Base-by-base conservation (phyloP, 2,888 invertebrate species). In the Tiphia femorata region DNA sequence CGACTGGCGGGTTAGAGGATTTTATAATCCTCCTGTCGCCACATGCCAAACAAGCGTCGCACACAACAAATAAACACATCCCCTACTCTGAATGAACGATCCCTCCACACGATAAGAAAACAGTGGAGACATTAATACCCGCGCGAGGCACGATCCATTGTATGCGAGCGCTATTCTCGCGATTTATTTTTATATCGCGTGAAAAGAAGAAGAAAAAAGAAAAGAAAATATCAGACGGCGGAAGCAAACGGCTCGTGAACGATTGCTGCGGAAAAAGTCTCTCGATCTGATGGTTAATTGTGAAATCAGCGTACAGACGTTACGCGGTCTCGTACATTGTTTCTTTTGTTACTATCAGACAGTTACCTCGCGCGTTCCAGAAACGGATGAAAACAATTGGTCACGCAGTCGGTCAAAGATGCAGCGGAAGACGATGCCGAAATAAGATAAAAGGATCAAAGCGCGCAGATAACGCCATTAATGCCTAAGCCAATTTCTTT, bases 11-110 rank as follows among this genome's bases (percentile, higher is more conserved):
- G 60, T 69, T 69, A 58, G 41, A 52, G 67, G 61, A 57, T 62
- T 50, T 54, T 49, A 49, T 70, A 70, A 71, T 70, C 62, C 49
- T 59, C 23, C 49, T 59, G 70, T 61, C 72, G 71, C 75, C 75
- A 29, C 60, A 67, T 40, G 66, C 48, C 70, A 74, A 74, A 74
- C 66, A 74, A 65, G 51, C 60, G 48, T 51, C 59, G 54, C 50
- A 64, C 42, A 49, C 54, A 58, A 71, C 62, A 71, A 64, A 73
- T 60, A 70, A 20, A 8, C 27, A n/a, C 46, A 44, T 48, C 48
- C 42, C 49, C 35, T 53, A 35, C 54, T 40, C 43, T 55, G 53
- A 50, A 69, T 69, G 50, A 58, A 54, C 43, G 42, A 41, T 69
- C 60, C 40, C 50, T 46, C n/a, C 33, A 17, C 3, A n/a, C 33